Conservation (phyloP, 2,797 vertebrate genomes). For the Coluber constrictor region DNA sequence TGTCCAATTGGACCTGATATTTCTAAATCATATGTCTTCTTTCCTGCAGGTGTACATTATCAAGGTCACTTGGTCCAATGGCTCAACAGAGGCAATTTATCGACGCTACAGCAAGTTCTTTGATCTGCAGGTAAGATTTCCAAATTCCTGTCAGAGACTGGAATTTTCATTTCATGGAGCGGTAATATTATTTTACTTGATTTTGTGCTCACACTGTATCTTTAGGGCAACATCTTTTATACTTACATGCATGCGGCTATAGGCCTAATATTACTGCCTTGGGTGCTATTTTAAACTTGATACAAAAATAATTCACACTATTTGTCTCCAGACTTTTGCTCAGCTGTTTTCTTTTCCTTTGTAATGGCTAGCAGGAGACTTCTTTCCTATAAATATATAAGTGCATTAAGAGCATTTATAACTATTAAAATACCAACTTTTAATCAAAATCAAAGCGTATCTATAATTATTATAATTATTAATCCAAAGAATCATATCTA, state of each 20-base stretch:
- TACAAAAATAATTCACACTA: background rate
- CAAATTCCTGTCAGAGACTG: background rate
- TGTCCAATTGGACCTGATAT: background rate
- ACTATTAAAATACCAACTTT: background rate
- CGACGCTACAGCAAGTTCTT: conserved; percentile 99
- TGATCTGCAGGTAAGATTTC: conserved; percentile 87
- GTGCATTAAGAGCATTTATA: background rate
- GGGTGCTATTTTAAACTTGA: background rate
- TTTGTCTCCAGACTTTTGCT: background rate
- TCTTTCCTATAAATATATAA: background rate
- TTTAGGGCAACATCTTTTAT: background rate
- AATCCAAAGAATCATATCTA: background rate
- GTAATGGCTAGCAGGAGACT: background rate
- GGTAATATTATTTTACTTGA: background rate
- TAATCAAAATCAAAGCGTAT: background rate
- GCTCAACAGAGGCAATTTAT: conserved; percentile 90
- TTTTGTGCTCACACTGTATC: background rate
- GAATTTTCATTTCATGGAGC: background rate
- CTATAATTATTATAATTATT: too few species aligned
- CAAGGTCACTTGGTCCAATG: conserved; percentile 95
- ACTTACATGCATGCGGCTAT: background rate
- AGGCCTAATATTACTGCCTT: background rate
- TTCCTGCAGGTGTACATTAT: conserved; percentile 92
- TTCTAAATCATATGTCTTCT: conserved; percentile 26
- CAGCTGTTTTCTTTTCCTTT: background rate